A percentile compares a stretch with the other conserved stretches of the same genome.
Evolutionary conservation across 2,888 invertebrate species (phyloP).

Genomic region (Sphaerolaimus hirsutus): DNA sequence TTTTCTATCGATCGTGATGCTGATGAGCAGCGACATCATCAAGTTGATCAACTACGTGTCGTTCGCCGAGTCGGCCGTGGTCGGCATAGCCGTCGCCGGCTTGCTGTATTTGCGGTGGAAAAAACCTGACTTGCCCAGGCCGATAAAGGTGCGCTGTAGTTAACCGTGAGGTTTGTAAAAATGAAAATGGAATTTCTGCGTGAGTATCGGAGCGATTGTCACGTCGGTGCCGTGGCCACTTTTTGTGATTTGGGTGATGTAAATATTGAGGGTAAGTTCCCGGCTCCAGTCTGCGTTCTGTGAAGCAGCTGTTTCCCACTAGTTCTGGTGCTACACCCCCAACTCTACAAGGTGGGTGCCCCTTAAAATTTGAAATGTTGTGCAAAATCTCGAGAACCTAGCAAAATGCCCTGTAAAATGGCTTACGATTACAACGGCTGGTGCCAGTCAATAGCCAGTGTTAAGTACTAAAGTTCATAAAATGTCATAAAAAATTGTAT

Average conservation of each 20-base stretch:
- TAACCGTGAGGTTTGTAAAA: neutral
- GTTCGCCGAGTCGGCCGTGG: conserved; percentile 31
- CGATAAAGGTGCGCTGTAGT: conserved; percentile 26
- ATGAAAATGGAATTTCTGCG: neutral
- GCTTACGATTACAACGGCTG: too few species aligned
- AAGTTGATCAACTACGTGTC: conserved; percentile 31
- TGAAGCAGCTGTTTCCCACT: too few species aligned
- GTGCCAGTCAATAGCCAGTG: too few species aligned
- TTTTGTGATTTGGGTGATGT: neutral
- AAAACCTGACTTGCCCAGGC: conserved; percentile 21
- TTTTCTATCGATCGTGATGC: conserved; percentile 26
- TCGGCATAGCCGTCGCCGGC: conserved; percentile 28
- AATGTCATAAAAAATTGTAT: too few species aligned
- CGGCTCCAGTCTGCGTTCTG: too few species aligned
- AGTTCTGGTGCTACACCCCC: too few species aligned
- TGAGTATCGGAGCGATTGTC: too few species aligned
- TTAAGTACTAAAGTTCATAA: too few species aligned
- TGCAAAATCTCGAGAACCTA: too few species aligned
- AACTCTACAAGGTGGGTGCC: too few species aligned
- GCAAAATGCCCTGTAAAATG: too few species aligned
- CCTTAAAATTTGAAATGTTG: too few species aligned
- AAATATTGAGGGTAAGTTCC: neutral
- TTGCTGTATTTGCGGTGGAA: conserved; percentile 27
- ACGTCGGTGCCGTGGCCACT: neutral
- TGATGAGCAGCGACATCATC: conserved; percentile 28